Evolutionary conservation across 1,140 invertebrate genomes (phyloP).

Genomic region (Diorhabda elongata): DNA sequence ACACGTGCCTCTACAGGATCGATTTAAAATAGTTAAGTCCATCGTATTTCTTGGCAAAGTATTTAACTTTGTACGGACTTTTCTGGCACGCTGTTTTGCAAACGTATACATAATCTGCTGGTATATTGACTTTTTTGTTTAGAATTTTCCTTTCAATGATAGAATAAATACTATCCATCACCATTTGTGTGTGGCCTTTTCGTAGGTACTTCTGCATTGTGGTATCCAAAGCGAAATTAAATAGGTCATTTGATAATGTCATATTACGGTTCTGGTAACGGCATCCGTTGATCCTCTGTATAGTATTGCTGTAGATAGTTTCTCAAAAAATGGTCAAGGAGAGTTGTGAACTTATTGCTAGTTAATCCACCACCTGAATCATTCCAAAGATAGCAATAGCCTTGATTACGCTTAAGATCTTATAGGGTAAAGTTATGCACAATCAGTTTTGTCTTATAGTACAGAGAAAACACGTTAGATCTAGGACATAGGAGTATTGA

Average conservation of each 20-base stretch:
- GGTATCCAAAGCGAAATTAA: conserved; percentile 18
- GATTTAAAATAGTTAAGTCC: neutral
- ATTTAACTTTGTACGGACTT: neutral
- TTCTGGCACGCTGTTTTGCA: conserved; percentile 8
- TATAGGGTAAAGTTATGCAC: conserved; percentile 37
- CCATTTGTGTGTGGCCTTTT: conserved; percentile 28
- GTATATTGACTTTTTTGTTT: conserved; percentile 16
- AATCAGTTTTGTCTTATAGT: conserved; percentile 22
- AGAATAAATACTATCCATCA: conserved; percentile 14
- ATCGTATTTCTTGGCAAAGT: conserved; percentile 4
- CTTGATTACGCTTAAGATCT: conserved; percentile 34
- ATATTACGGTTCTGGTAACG: conserved; percentile 25
- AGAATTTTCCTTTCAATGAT: conserved; percentile 15
- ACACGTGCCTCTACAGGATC: neutral
- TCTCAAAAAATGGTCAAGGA: conserved; percentile 11
- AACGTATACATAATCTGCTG: conserved; percentile 21
- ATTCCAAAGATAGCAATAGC: conserved; percentile 40
- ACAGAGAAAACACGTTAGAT: conserved; percentile 20
- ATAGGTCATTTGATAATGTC: conserved; percentile 22
- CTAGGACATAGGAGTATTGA: conserved; percentile 18
- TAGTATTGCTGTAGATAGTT: conserved; percentile 5
- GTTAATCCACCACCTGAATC: too few relatives aligned
- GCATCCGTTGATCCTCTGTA: conserved; percentile 22
- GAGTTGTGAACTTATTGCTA: conserved; percentile 38
- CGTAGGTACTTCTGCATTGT: conserved; percentile 26